phyloP scores from a whole-genome alignment of 1,140 invertebrate genomes.

The Heliconius hewitsoni region DNA sequence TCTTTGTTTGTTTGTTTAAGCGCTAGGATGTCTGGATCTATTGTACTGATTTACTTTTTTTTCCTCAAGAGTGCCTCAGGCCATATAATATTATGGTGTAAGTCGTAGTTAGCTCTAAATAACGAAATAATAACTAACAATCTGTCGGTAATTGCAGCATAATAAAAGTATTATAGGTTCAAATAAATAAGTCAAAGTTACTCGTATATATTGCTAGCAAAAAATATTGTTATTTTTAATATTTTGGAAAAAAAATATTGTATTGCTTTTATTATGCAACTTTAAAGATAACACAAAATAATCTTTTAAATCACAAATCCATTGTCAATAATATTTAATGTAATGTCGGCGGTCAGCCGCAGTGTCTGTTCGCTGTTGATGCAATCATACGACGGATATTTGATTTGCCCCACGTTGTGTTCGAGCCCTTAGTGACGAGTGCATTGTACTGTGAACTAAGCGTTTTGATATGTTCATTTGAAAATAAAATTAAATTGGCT shows the following conservation, averaged over 20 bases:
- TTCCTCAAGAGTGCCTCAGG: no score
- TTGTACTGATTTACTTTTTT: no score
- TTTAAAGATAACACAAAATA: neutral
- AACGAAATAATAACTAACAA: no score
- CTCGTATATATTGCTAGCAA: no score
- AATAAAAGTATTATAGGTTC: no score
- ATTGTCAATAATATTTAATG: neutral
- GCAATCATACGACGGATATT: neutral
- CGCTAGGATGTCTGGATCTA: no score
- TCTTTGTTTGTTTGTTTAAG: no score
- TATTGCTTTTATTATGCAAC: neutral
- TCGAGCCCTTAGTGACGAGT: conserved; percentile 1
- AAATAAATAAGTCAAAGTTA: no score
- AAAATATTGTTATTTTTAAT: neutral
- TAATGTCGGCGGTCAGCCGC: neutral
- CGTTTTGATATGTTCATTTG: neutral
- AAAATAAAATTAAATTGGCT: no score
- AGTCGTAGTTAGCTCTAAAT: no score
- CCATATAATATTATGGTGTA: no score
- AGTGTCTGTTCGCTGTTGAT: neutral
- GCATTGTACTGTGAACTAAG: neutral
- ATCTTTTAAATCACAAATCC: neutral
- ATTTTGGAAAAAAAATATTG: neutral
- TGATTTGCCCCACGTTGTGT: neutral
- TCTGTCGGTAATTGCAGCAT: no score